Percentiles rank a stretch among this genome's conserved stretches.
Conservation (phyloP, 2,888 invertebrate species). For the Erebia ligea region DNA sequence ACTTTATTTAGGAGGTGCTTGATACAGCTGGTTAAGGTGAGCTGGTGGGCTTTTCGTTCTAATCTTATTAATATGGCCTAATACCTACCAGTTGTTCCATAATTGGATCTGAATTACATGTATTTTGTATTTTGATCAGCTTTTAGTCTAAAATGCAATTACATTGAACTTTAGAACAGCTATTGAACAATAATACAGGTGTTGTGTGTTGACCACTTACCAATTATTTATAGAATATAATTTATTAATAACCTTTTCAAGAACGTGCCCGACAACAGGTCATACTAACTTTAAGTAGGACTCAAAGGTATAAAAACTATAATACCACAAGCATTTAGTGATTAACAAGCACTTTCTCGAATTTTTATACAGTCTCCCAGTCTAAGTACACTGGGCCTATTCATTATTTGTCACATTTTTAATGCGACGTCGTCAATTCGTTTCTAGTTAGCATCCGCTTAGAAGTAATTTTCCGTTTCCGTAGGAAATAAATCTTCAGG, state of each 20-base stretch:
- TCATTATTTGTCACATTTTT: slow-evolving; percentile 39
- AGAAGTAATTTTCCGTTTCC: slow-evolving; percentile 29
- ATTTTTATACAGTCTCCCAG: neutral
- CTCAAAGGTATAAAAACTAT: neutral
- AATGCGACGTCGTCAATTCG: slow-evolving; percentile 29
- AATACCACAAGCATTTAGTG: neutral
- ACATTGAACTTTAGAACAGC: too few relatives aligned
- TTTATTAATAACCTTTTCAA: too few relatives aligned
- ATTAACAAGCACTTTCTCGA: neutral
- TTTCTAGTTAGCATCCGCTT: slow-evolving; percentile 34
- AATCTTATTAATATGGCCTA: too few relatives aligned
- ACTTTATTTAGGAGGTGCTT: neutral
- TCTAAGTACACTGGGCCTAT: slow-evolving; percentile 36
- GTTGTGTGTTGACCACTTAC: too few relatives aligned
- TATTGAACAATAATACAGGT: too few relatives aligned
- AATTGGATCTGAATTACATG: neutral
- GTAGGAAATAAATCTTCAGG: slow-evolving; percentile 23
- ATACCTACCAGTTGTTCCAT: too few relatives aligned
- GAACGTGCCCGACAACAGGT: too few relatives aligned
- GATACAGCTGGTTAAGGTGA: too few relatives aligned
- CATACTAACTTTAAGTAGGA: too few relatives aligned
- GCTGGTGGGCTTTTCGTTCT: too few relatives aligned
- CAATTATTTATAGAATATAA: too few relatives aligned
- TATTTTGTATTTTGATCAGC: neutral
- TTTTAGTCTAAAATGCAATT: neutral